Conservation (phyloP, 2,797 vertebrate species). For the Hemitrygon akajei region DNA sequence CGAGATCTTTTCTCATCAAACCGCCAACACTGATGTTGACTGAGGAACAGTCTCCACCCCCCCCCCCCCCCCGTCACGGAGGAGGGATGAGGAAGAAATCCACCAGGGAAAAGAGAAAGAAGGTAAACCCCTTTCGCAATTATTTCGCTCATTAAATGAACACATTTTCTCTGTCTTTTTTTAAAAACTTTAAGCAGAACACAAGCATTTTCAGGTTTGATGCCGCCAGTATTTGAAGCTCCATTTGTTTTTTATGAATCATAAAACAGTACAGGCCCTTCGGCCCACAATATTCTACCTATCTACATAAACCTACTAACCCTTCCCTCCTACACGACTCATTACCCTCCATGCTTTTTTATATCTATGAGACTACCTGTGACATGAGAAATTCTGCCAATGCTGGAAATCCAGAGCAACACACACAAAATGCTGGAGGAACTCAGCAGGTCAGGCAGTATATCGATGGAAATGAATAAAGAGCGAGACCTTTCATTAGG, state of each 20-base stretch:
- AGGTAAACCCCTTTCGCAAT: neutral
- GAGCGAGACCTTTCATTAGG: no score
- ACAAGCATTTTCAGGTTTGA: neutral
- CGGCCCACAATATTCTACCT: no score
- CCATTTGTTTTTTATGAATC: neutral
- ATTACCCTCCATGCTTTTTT: no score
- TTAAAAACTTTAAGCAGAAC: neutral
- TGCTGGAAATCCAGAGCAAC: no score
- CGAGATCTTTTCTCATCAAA: neutral
- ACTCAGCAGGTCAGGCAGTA: no score
- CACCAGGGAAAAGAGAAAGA: neutral
- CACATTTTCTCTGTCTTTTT: neutral
- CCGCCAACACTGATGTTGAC: neutral
- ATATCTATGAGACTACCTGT: no score
- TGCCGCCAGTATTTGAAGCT: neutral
- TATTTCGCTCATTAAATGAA: neutral
- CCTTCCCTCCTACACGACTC: no score
- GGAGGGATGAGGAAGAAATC: neutral
- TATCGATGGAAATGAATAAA: no score
- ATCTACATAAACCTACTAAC: no score
- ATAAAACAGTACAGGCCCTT: no score
- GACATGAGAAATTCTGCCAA: no score
- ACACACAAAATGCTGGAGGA: no score
- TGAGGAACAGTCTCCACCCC: neutral
- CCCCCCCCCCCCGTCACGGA: neutral